phyloP scores from a whole-genome alignment of 2,888 invertebrate species.

The Polia nebulosa region DNA sequence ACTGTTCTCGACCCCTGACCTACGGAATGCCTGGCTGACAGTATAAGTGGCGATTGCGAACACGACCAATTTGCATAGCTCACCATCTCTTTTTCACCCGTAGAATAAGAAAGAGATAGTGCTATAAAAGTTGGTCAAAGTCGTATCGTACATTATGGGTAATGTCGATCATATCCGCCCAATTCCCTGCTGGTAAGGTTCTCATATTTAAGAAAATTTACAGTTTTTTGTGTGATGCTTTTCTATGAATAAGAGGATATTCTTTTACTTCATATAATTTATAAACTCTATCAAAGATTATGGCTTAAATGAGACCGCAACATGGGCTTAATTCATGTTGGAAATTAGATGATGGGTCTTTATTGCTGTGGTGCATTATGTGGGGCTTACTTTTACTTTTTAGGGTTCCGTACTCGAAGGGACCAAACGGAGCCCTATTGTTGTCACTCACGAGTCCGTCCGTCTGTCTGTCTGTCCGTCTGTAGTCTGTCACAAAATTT shows the following conservation, averaged over 20 bases:
- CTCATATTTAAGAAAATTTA: constrained; percentile 1
- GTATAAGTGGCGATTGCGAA: constrained; percentile 59
- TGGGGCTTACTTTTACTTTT: not conserved
- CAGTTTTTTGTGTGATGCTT: constrained; percentile 17
- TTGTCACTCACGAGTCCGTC: no score
- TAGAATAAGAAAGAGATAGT: constrained; percentile 23
- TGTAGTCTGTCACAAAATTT: no score
- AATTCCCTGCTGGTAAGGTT: constrained; percentile 21
- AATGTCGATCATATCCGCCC: constrained; percentile 54
- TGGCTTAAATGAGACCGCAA: constrained; percentile 1
- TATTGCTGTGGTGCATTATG: not conserved
- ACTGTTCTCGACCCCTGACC: constrained; percentile 60
- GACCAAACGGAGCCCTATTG: no score
- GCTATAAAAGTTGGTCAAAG: constrained; percentile 46
- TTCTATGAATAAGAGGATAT: constrained; percentile 1
- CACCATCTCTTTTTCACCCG: constrained; percentile 36
- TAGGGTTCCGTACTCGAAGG: no score
- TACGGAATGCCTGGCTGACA: constrained; percentile 65
- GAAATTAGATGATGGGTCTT: not conserved
- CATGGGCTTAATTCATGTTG: not conserved
- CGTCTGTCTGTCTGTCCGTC: no score
- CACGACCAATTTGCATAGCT: constrained; percentile 61
- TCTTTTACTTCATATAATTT: not conserved
- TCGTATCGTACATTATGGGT: constrained; percentile 49
- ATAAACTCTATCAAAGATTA: not conserved